Base-by-base conservation (phyloP, 1,140 invertebrate species). In the Euborellia annulipes region DNA sequence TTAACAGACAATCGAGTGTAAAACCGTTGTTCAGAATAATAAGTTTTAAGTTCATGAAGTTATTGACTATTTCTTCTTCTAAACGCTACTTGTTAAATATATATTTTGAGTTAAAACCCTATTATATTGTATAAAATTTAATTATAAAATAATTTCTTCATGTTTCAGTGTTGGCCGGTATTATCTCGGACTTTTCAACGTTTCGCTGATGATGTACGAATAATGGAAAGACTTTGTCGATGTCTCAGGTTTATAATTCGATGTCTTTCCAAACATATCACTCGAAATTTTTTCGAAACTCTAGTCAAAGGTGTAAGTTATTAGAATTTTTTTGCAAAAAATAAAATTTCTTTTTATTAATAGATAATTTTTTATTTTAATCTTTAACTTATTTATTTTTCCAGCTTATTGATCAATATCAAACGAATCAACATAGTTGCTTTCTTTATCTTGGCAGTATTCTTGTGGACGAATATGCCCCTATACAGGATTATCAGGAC, bases 391-490 rank as follows among this genome's bases (percentile, higher is more conserved):
- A 27, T 36, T 47, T 52, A 51, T 44, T 43, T 54, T 41, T 63
- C 13, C 54, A 89, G 75, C 87, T 97, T 58, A 79, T 92, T 1
- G 61, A 68, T 36, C 67, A 95, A n/a, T 98, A 97, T 63, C 63
- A 71, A 16, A 51, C 67, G 16, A 77, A 88, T 61, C 76, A 84
- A 51, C 92, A 97, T 64, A 93, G 89, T 42, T 96, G 92, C 65
- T 88, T 94, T 59, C 72, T 98, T 2, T 98, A 98, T 60, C 69
- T 98, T 41, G 87, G 85, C 6, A 91, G 87, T 51, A 91, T 98
- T 56, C 65, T 98, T 36, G 92, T 96, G 9, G 92, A 98, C 66
- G 92, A 95, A 65, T 94, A 92, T 61, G 87, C 80, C 2, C 62
- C 63, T 1, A 76, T 82, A 54, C 59, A 67, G 1, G 69, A 71